Evolutionary conservation across 2,113 vertebrate genomes (phyloP).

Genomic region (Cebidichthys violaceus): DNA sequence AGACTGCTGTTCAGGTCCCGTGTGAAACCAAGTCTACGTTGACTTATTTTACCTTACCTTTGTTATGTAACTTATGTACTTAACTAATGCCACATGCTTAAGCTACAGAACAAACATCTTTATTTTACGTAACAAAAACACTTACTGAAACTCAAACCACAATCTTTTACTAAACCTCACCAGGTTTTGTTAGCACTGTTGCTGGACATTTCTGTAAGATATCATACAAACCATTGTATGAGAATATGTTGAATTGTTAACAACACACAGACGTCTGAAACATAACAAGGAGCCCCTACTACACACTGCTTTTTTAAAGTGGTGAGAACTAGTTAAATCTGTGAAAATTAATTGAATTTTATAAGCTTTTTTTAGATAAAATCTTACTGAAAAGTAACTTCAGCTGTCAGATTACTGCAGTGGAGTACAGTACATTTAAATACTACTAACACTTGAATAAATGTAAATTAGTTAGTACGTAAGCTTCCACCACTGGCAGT

Average conservation of each 20-base stretch:
- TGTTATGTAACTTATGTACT: background rate
- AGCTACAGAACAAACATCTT: background rate
- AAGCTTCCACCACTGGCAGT: conserved; percentile 12
- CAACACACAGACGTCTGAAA: background rate
- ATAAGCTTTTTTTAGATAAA: background rate
- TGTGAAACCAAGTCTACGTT: too few species aligned
- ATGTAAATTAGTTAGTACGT: background rate
- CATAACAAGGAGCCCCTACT: background rate
- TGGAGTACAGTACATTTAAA: background rate
- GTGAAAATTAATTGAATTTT: background rate
- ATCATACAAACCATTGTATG: background rate
- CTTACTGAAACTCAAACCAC: background rate
- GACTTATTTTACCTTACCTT: too few species aligned
- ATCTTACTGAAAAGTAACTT: background rate
- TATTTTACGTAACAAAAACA: too few species aligned
- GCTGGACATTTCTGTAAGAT: too few species aligned
- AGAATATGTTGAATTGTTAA: background rate
- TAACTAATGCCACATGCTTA: background rate
- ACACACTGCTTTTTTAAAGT: background rate
- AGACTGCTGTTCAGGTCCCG: too few species aligned
- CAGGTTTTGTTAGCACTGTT: too few species aligned
- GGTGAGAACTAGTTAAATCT: background rate
- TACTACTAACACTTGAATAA: background rate
- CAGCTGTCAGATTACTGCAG: background rate
- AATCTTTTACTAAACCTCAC: background rate